These are phyloP conservation scores for Stenodera caucasica DNA, from an alignment of 2,888 invertebrate species.

Conservation along the genomic window DNA sequence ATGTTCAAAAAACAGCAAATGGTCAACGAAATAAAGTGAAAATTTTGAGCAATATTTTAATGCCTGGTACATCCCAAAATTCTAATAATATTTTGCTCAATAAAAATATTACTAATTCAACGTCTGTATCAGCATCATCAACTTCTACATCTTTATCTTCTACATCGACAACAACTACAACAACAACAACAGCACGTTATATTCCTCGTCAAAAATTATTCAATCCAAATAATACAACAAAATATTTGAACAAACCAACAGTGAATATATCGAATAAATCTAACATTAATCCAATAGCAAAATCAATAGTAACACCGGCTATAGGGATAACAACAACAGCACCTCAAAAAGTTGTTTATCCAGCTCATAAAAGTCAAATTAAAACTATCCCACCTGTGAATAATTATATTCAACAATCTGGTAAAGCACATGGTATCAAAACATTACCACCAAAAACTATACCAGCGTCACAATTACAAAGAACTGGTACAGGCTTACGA, in stretches of 20 bases:
- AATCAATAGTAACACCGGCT: conserved; percentile 11
- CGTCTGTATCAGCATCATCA: conserved; percentile 22
- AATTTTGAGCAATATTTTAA: conserved; percentile 51
- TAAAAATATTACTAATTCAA: conserved; percentile 37
- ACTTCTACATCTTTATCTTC: neutral
- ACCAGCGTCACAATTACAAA: conserved; percentile 43
- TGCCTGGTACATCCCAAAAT: conserved; percentile 43
- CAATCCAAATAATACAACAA: conserved; percentile 44
- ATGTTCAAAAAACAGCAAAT: conserved; percentile 45
- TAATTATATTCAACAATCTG: conserved; percentile 37
- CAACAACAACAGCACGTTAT: conserved; percentile 38
- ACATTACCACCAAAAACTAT: conserved; percentile 48
- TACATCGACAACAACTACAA: neutral
- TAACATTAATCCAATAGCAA: conserved; percentile 30
- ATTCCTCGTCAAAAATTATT: conserved; percentile 48
- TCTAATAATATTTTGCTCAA: conserved; percentile 46
- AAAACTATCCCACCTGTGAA: conserved; percentile 48
- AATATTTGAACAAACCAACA: conserved; percentile 46
- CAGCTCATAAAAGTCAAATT: conserved; percentile 50
- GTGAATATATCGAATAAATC: conserved; percentile 36
- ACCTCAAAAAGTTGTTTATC: conserved; percentile 42
- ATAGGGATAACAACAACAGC: conserved; percentile 18
- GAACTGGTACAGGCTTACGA: conserved; percentile 49
- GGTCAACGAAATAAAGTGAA: conserved; percentile 55
- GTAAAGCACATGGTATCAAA: conserved; percentile 46